A percentile compares a stretch with the other conserved stretches of the same genome.
Evolutionary conservation across 1,140 invertebrate genomes (phyloP).

Genomic region (Watersipora subatra): DNA sequence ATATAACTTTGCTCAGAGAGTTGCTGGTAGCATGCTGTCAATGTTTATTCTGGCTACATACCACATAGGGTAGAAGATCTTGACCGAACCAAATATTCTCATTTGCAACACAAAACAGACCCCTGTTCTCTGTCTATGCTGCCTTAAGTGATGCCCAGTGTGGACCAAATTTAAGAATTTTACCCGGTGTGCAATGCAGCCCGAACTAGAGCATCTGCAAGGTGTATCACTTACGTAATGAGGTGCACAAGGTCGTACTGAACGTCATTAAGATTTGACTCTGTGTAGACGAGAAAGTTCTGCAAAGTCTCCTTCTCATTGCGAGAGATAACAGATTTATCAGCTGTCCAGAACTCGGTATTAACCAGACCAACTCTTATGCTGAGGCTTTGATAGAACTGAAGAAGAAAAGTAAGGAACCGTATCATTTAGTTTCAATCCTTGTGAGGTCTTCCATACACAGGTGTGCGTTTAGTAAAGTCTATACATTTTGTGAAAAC

Average conservation of each 20-base stretch:
- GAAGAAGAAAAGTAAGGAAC: conserved; percentile 29
- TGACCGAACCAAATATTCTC: not conserved
- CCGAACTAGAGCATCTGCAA: not conserved
- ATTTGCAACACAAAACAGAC: not conserved
- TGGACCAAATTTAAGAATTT: not conserved
- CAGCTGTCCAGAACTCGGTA: conserved; percentile 85
- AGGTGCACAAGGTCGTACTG: conserved; percentile 78
- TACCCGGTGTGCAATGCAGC: not conserved
- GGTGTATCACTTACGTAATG: conserved; percentile 58
- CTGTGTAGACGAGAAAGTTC: conserved; percentile 77
- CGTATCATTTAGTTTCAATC: not conserved
- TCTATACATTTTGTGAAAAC: not conserved
- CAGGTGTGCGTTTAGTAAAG: not conserved
- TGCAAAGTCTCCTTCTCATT: conserved; percentile 55
- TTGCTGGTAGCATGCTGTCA: no score
- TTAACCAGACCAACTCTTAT: conserved; percentile 85
- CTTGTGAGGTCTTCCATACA: no score
- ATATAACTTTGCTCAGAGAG: no score
- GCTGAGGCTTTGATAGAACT: conserved; percentile 85
- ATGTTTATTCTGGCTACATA: no score
- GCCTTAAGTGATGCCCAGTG: not conserved
- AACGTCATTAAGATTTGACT: conserved; percentile 63
- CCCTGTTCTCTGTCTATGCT: no score
- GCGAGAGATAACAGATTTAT: conserved; percentile 54
- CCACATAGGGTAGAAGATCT: not conserved